Evolutionary conservation across 2,888 invertebrate genomes (phyloP), one percentile per base, ranked within the genome.

Genomic region (Amphipoea lucens): DNA sequence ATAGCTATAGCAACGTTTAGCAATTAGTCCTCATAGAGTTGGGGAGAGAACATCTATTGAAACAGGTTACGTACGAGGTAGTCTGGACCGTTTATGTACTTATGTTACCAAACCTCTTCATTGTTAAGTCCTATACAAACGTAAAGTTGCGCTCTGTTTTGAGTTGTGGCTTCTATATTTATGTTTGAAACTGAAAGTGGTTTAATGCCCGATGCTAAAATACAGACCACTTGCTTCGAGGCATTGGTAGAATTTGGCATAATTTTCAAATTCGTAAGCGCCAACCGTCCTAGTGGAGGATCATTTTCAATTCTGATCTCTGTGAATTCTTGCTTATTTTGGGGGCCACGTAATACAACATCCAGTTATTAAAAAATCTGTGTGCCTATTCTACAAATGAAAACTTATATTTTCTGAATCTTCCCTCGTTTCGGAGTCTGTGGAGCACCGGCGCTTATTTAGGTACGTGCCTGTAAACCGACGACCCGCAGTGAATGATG

Each of bases 11-110:
- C 68, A 87, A 85, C 76, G 82, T 83, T 83, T 82, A 87, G 83
- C 83, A 89, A 89, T 90, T 89, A 88, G 87, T 81, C 72, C 86
- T 87, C 72, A 74, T 83, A 83, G 80, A 86, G 85, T 87, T 78
- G 77, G 69, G 76, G 54, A 68, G 71, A 74, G 78, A 65, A 79
- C 84, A 87, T 79, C 72, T 88, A 85, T 81, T 87, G 82, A 75
- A 85, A 81, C 78, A 83, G 80, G 74, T 79, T 80, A 84, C 48
- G 12, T 29, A 48, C 76, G 57, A 54, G 77, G 83, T 81, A 80
- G 67, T 70, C 81, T 77, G 76, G 70, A 66, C 74, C 84, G 63
- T 78, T 78, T 84, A 81, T 79, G 79, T 79, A 85, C 79, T 82
- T 78, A 75, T 75, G 66, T 79, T 85, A 88, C 79, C 74, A 76